Evolutionary conservation across 2,888 invertebrate species (phyloP).

Genomic region (Plusia festucae): DNA sequence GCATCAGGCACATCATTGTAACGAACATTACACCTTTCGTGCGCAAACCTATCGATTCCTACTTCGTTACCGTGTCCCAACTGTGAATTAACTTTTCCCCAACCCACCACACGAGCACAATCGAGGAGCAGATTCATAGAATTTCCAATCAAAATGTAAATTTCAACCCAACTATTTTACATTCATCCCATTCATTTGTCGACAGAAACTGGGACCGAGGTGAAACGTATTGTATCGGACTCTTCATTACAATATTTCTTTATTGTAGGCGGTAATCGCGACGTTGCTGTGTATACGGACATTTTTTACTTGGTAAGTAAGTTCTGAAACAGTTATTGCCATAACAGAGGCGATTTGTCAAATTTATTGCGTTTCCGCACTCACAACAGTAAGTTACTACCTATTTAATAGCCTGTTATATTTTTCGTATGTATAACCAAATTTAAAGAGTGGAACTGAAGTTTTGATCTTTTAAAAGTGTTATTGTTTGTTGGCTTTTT

Average conservation of each 20-base stretch:
- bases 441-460: conserved; percentile 30
- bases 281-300: conserved; percentile 40
- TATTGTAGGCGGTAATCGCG: conserved; percentile 38
- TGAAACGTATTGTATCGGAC: conserved; percentile 52
- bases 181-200: conserved; percentile 63
- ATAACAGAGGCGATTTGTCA: conserved; percentile 72
- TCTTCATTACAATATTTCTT: conserved; percentile 45
- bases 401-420: conserved; percentile 65
- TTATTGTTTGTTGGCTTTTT: not conserved
- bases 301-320: conserved; percentile 66
- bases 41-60: conserved; percentile 47
- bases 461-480: not conserved
- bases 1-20: conserved; percentile 38
- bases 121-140: conserved; percentile 67
- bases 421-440: conserved; percentile 58
- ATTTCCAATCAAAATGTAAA: conserved; percentile 85
- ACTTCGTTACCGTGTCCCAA: conserved; percentile 61
- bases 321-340: conserved; percentile 69
- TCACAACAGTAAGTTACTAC: conserved; percentile 63
- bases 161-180: conserved; percentile 70
- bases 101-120: conserved; percentile 60
- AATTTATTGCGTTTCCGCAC: conserved; percentile 68
- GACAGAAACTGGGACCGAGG: conserved; percentile 40
- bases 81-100: conserved; percentile 69
- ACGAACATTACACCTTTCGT: conserved; percentile 50